Percentiles rank a stretch among this genome's conserved stretches.
phyloP scores from a whole-genome alignment of 2,113 vertebrate genomes.

The Alethe diademata region DNA sequence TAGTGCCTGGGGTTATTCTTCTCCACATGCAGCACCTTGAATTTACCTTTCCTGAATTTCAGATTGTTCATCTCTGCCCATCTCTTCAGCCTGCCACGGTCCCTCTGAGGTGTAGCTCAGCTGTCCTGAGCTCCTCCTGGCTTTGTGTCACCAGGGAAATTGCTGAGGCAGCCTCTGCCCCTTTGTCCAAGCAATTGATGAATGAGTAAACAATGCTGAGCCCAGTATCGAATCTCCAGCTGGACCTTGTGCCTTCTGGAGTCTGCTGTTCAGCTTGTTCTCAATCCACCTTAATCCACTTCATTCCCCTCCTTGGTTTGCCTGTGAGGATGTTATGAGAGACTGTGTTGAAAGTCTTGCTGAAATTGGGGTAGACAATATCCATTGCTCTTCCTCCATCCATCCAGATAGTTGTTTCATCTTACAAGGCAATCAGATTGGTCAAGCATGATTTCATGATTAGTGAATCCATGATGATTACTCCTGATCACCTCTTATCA shows the following conservation, averaged over 20 bases:
- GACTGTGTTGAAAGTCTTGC: not conserved
- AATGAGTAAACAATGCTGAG: not conserved
- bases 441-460: not conserved
- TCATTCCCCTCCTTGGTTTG: not conserved
- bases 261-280: not conserved
- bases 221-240: fast-evolving
- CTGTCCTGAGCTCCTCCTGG: not conserved
- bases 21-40: not conserved
- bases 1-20: not conserved
- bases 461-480: not conserved
- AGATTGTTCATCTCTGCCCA: not conserved
- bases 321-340: not conserved
- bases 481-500: not conserved
- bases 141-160: not conserved
- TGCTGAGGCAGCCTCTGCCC: not conserved
- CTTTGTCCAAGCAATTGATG: not conserved
- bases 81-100: not conserved
- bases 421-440: not conserved
- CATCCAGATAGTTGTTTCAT: not conserved
- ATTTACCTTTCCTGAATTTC: not conserved
- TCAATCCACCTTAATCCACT: not conserved
- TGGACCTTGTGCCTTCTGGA: not conserved
- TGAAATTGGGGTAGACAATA: not conserved
- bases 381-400: not conserved
- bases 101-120: not conserved